Conservation (phyloP, 2,888 invertebrate genomes). For the Aphidius colemani region DNA sequence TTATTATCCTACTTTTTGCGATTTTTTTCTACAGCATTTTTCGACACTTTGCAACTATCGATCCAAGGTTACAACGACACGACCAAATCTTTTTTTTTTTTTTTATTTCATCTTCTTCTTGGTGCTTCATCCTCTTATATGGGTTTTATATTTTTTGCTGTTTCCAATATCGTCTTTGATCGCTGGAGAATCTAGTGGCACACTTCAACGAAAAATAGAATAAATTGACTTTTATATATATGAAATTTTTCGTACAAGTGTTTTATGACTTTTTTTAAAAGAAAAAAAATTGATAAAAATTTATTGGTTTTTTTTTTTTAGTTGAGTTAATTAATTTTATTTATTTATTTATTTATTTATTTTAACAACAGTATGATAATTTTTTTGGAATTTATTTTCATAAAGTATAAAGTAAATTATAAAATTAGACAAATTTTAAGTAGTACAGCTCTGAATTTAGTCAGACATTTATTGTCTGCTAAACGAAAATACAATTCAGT, state of each 20-base stretch:
- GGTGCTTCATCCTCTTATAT: background rate
- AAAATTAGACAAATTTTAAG: too few relatives aligned
- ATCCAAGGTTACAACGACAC: slow-evolving; percentile 15
- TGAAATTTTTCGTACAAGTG: background rate
- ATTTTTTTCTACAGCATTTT: slow-evolving; percentile 16
- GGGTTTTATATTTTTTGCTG: background rate
- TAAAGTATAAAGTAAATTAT: too few relatives aligned
- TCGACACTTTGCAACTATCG: slow-evolving; percentile 7
- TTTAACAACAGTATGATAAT: too few relatives aligned
- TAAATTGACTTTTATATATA: slow-evolving; percentile 12
- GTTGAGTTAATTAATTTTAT: too few relatives aligned
- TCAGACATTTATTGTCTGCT: too few relatives aligned
- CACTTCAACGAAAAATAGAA: slow-evolving; percentile 11
- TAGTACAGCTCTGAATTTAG: too few relatives aligned
- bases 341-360: too few relatives aligned
- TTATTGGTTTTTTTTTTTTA: too few relatives aligned
- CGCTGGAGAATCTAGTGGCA: slow-evolving; percentile 12
- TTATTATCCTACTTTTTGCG: background rate
- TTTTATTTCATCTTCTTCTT: background rate
- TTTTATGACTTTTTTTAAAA: background rate
- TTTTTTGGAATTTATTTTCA: too few relatives aligned
- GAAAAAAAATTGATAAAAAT: too few relatives aligned
- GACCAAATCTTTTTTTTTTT: background rate
- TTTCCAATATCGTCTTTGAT: slow-evolving; percentile 20
- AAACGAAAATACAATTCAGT: too few relatives aligned